Evolutionary conservation across 2,888 invertebrate genomes (phyloP).

Genomic region (Zonitis immaculata): DNA sequence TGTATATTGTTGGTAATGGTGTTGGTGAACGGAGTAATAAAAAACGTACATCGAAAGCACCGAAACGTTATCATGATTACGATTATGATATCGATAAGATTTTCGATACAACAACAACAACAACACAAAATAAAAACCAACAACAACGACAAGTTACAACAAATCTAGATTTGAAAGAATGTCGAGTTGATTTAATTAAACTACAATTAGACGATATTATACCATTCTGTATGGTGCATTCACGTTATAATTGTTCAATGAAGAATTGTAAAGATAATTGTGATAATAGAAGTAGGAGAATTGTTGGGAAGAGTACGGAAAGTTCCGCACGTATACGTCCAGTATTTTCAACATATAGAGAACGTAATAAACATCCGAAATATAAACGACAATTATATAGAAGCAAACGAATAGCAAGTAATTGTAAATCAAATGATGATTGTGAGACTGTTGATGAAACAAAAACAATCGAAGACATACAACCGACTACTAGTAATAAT

Average conservation of each 20-base stretch:
- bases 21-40: conserved; percentile 49
- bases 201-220: conserved; percentile 46
- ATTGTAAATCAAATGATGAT: background rate
- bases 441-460: background rate
- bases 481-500: background rate
- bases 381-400: conserved; percentile 3
- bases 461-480: background rate
- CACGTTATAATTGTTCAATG: conserved; percentile 62
- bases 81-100: conserved; percentile 35
- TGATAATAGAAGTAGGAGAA: conserved; percentile 21
- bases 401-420: background rate
- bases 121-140: too few species aligned
- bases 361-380: conserved; percentile 9
- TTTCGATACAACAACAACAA: conserved; percentile 9
- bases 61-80: conserved; percentile 60
- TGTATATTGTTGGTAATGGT: conserved; percentile 56
- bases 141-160: conserved; percentile 8
- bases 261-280: too few species aligned
- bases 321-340: conserved; percentile 10
- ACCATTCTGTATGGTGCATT: conserved; percentile 64
- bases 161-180: conserved; percentile 12
- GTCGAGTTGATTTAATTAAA: conserved; percentile 20
- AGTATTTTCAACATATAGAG: conserved; percentile 1
- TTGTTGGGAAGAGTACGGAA: background rate
- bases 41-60: conserved; percentile 56